Evolutionary conservation across 2,113 vertebrate species (phyloP).

Genomic region (Hemicordylus capensis): DNA sequence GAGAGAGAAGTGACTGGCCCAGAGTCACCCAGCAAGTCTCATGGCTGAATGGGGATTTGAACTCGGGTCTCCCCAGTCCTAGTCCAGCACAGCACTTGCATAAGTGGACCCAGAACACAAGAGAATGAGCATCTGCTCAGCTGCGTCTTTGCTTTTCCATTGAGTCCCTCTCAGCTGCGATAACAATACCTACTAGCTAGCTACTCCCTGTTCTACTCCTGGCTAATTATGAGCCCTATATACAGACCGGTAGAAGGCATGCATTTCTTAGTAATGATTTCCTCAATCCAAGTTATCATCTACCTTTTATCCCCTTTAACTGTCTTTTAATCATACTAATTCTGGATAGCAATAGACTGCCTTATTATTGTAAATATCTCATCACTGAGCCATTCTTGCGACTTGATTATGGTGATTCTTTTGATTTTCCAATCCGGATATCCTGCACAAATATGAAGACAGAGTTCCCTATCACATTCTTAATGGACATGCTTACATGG

Average conservation of each 20-base stretch:
- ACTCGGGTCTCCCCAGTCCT: too few relatives aligned
- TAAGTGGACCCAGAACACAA: too few relatives aligned
- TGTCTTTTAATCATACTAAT: background rate
- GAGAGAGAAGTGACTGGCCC: too few relatives aligned
- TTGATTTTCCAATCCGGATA: background rate
- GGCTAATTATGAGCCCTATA: conserved; percentile 11
- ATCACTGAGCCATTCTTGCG: background rate
- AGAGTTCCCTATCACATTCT: background rate
- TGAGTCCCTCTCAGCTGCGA: conserved; percentile 1
- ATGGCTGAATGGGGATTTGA: too few relatives aligned
- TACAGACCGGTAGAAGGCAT: background rate
- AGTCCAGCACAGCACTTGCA: too few relatives aligned
- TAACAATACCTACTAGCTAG: background rate
- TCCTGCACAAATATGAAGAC: background rate
- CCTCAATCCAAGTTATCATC: conserved; percentile 11
- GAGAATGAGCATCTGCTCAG: too few relatives aligned
- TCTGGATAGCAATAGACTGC: background rate
- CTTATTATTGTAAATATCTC: background rate
- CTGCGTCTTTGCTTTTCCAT: too few relatives aligned
- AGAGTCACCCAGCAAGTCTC: too few relatives aligned
- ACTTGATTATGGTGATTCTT: background rate
- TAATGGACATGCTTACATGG: background rate
- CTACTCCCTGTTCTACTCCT: background rate
- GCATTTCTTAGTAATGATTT: conserved; percentile 8
- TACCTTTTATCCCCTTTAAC: background rate